A percentile compares a stretch with the other conserved stretches of the same genome.
Evolutionary conservation across 1,140 invertebrate genomes (phyloP).

Genomic region (Drosophila virilis): DNA sequence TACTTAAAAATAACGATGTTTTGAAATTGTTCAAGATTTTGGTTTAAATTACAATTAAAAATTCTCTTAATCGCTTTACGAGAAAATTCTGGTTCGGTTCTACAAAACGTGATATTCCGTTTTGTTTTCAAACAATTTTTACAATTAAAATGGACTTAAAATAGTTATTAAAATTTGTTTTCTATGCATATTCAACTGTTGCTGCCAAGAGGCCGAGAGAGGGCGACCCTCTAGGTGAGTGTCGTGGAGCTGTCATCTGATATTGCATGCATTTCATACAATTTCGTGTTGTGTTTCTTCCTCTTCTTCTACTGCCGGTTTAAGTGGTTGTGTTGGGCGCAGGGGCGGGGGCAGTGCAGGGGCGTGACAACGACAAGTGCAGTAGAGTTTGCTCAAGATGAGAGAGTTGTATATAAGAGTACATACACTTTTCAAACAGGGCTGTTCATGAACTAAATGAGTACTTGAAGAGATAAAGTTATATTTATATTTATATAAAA

Average conservation of each 20-base stretch:
- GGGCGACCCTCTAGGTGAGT: not conserved
- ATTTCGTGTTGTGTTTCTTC: slow-evolving; percentile 15
- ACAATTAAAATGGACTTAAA: too few species aligned
- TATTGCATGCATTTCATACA: slow-evolving; percentile 38
- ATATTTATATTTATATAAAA: too few species aligned
- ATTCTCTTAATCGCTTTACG: too few species aligned
- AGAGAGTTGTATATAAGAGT: slow-evolving; percentile 10
- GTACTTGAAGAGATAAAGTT: too few species aligned
- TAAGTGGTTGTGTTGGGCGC: slow-evolving; percentile 11
- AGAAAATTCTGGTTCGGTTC: too few species aligned
- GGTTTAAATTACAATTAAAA: not conserved
- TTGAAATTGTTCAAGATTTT: not conserved
- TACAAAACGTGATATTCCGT: too few species aligned
- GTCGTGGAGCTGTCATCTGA: slow-evolving; percentile 49
- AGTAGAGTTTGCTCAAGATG: slow-evolving; percentile 19
- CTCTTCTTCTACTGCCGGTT: slow-evolving; percentile 38
- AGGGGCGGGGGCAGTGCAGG: not conserved
- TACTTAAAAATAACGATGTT: not conserved
- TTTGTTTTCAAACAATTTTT: too few species aligned
- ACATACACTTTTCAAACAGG: not conserved
- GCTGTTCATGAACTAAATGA: not conserved
- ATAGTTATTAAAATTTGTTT: not conserved
- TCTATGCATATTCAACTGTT: slow-evolving; percentile 13
- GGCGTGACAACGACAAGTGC: slow-evolving; percentile 42
- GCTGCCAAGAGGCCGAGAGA: not conserved